A percentile compares a stretch with the other conserved stretches of the same genome.
These are phyloP conservation scores for Bos javanicus DNA, from an alignment of 2,113 vertebrate genomes.

Conservation along the genomic window DNA sequence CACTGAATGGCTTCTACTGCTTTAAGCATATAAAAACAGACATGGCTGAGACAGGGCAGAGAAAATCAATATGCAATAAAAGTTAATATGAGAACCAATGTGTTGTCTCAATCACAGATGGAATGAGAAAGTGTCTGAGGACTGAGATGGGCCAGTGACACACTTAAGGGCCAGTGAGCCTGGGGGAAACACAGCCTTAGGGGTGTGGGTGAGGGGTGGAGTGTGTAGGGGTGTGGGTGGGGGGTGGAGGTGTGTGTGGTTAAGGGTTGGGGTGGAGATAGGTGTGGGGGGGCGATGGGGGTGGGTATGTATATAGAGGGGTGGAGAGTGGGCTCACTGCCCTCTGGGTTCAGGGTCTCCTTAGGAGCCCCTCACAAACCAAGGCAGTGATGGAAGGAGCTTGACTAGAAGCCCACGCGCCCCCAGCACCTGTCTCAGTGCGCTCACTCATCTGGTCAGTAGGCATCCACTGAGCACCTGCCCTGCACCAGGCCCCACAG, in stretches of 20 bases:
- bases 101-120: slow-evolving; percentile 68
- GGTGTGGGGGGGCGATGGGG: not conserved
- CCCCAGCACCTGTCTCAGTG: not conserved
- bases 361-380: not conserved
- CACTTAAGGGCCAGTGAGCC: fast-evolving
- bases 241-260: not conserved
- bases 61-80: slow-evolving; percentile 78
- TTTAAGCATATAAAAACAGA: slow-evolving; percentile 66
- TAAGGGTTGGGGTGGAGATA: not conserved
- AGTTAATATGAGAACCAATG: slow-evolving; percentile 66
- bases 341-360: not conserved
- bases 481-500: not conserved
- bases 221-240: too few species aligned
- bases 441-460: not conserved
- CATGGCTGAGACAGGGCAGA: not conserved
- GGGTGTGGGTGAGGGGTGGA: not conserved
- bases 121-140: not conserved
- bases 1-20: not conserved
- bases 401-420: fast-evolving
- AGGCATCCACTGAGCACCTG: not conserved
- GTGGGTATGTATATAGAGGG: not conserved
- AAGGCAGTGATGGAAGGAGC: not conserved
- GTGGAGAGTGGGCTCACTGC: not conserved
- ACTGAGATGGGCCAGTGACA: slow-evolving; percentile 37
- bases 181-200: not conserved